Base-by-base conservation (phyloP, 92 coral and sea anemone species). In the Epizoanthus ramosus region DNA sequence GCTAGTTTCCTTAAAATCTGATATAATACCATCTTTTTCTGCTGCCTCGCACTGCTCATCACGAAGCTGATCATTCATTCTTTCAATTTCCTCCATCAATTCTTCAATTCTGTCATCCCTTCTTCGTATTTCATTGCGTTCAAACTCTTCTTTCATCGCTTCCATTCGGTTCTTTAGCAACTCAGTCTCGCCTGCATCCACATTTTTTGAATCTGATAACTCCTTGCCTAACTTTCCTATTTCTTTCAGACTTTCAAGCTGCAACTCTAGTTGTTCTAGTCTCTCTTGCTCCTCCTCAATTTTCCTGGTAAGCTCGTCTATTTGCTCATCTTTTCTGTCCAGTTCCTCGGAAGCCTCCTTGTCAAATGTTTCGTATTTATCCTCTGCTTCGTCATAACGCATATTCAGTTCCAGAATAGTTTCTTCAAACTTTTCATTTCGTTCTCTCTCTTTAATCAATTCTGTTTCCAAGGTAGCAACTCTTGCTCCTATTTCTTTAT, bases 61-160 rank as follows among this genome's bases (percentile, higher is more conserved):
- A 16, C 84, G 81, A 76, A 93, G 76, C 69, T 90, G 81, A 21
- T 72, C 83, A 14, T 87, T 90, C 77, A 93, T 85, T n/a, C 85
- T 70, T 50, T 93, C 95, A n/a, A 87, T 80, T 52, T 83, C 61
- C 35, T 71, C 73, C 71, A 73, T 89, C 67, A 93, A 14, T 71
- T 86, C 85, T 15, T 54, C 28, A 24, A 91, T 79, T 74, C 79
- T 83, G 10, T 89, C 93, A 76, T 89, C 89, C 39, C 85, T 84
- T 54, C 91, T 82, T 43, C 81, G 66, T 17, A 74, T 87, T 68
- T 86, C 92, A 24, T 80, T 84, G 25, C 57, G 63, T 22, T 86
- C 90, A 73, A 91, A 93, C 18, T 93, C 87, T 41, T 89, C 88
- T 67, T 85, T 93, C 85, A 88, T 87, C 28, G 80, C 71, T 73